Base-by-base conservation (phyloP, 2,797 vertebrate species). In the Enteromius mattozi region DNA sequence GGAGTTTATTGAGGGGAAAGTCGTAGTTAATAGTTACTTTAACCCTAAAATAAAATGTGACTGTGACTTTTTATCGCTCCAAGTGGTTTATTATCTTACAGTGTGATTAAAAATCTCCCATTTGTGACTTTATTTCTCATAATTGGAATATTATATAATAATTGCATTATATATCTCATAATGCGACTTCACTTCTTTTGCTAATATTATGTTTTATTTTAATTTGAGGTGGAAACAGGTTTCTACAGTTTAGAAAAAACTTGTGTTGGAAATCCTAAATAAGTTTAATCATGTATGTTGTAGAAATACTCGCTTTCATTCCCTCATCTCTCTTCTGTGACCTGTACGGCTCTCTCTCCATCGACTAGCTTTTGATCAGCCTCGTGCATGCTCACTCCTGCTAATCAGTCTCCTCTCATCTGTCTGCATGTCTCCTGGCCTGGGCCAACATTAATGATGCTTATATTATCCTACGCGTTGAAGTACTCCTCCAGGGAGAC, bases 371-470 rank as follows among this genome's bases (percentile, higher is more conserved):
- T 81, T 74, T 82, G 80, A 82, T 74, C 40, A 63, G 68, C 51
- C n/a, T n/a, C n/a, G n/a, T n/a, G n/a, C n/a, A n/a, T 59, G n/a
- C 51, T 59, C 66, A 81, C 54, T 35, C 42, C 56, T 74, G 40
- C 70, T 74, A 49, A 74, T 72, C 49, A 71, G 54, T 40, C 80
- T 65, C 78, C 6, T 45, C n/a, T 63, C 37, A 9, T 27, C 56
- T 78, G 59, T 78, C 37, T 45, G 30, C 27, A 68, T 80, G 42
- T 14, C 63, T 82, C 69, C 56, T 47, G 70, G 54, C 45, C 19
- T 65, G 3, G 45, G 21, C 72, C n/a, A 13, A 7, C 19, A 27
- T 75, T 68, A 83, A 76, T 83, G 47, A 83, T 42, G 81, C 61
- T 77, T 30, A 40, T 83, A 49, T 83, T 76, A 54, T 24, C 72